Evolutionary conservation across 2,888 invertebrate species (phyloP).

Genomic region (Lordiphosa fenestrarum): DNA sequence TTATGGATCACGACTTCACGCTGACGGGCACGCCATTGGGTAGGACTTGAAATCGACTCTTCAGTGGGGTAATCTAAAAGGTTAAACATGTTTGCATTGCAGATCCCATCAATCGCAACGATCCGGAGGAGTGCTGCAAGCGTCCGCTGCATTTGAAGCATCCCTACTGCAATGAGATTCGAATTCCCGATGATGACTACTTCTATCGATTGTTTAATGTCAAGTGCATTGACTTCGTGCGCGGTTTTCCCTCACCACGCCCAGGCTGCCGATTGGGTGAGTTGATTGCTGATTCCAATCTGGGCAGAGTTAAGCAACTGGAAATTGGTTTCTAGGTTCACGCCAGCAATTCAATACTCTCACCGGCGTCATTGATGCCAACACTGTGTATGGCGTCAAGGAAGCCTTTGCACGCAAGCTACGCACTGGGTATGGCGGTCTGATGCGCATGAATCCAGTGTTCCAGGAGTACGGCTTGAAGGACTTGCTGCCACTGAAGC

Average conservation of each 20-base stretch:
- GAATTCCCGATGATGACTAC: slow-evolving; percentile 93
- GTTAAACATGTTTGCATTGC: slow-evolving; percentile 70
- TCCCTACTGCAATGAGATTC: slow-evolving; percentile 94
- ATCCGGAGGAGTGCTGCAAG: slow-evolving; percentile 94
- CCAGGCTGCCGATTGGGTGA: slow-evolving; percentile 93
- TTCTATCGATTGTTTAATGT: slow-evolving; percentile 92
- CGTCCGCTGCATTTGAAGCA: slow-evolving; percentile 91
- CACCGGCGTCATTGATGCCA: slow-evolving; percentile 92
- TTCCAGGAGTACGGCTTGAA: slow-evolving; percentile 93
- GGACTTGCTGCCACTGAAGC: slow-evolving; percentile 91
- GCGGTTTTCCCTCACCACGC: slow-evolving; percentile 92
- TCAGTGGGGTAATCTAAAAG: not conserved
- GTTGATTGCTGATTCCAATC: slow-evolving; percentile 36
- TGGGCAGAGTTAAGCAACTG: too few relatives aligned
- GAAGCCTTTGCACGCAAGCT: slow-evolving; percentile 91
- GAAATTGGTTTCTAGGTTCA: slow-evolving; percentile 13
- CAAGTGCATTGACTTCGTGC: slow-evolving; percentile 93
- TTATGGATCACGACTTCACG: slow-evolving; percentile 96
- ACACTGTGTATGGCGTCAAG: slow-evolving; percentile 93
- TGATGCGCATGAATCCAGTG: slow-evolving; percentile 92
- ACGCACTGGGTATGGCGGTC: slow-evolving; percentile 90
- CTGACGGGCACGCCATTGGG: slow-evolving; percentile 93
- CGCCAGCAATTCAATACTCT: slow-evolving; percentile 92
- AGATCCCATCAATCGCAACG: slow-evolving; percentile 93
- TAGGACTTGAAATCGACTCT: slow-evolving; percentile 78